Percentiles rank a stretch among this genome's conserved stretches.
Conservation (phyloP, 2,113 vertebrate species). For the Istiophorus platypterus region DNA sequence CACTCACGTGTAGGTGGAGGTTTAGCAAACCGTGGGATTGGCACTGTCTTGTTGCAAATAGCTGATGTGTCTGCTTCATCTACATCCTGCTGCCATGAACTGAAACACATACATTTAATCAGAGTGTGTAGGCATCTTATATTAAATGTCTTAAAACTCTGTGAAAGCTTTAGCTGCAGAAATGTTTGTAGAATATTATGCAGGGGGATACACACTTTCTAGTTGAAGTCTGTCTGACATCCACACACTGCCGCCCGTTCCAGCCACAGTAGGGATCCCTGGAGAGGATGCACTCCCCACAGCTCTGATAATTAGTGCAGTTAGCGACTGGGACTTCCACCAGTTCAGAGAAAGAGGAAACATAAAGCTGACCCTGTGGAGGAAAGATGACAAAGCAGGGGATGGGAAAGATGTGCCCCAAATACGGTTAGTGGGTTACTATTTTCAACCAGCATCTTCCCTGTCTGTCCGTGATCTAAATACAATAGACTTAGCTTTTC, state of each 20-base stretch:
- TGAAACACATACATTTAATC: conserved; percentile 70
- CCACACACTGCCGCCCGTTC: conserved; percentile 86
- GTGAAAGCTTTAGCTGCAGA: neutral
- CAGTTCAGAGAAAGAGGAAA: conserved; percentile 87
- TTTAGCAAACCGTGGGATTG: conserved; percentile 55
- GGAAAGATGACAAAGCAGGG: conserved; percentile 37
- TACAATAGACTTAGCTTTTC: neutral
- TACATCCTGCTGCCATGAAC: conserved; percentile 90
- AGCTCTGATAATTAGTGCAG: conserved; percentile 93
- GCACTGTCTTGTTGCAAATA: conserved; percentile 72
- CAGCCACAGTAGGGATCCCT: conserved; percentile 97
- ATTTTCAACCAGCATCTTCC: conserved; percentile 43
- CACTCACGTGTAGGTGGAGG: conserved; percentile 78
- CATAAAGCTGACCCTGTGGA: conserved; percentile 89
- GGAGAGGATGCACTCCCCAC: conserved; percentile 94
- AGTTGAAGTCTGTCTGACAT: conserved; percentile 62
- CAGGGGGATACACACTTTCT: conserved; percentile 72
- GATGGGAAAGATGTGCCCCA: conserved; percentile 35
- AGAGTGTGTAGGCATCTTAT: conserved; percentile 3
- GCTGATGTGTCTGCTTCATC: conserved; percentile 84
- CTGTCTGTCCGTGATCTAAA: conserved; percentile 31
- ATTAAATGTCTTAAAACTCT: neutral
- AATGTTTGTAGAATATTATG: neutral
- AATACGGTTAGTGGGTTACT: conserved; percentile 36
- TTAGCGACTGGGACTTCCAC: conserved; percentile 93